Percentiles rank a stretch among this genome's conserved stretches.
Evolutionary conservation across 2,113 vertebrate species (phyloP).

Genomic region (Dasyprocta punctata): DNA sequence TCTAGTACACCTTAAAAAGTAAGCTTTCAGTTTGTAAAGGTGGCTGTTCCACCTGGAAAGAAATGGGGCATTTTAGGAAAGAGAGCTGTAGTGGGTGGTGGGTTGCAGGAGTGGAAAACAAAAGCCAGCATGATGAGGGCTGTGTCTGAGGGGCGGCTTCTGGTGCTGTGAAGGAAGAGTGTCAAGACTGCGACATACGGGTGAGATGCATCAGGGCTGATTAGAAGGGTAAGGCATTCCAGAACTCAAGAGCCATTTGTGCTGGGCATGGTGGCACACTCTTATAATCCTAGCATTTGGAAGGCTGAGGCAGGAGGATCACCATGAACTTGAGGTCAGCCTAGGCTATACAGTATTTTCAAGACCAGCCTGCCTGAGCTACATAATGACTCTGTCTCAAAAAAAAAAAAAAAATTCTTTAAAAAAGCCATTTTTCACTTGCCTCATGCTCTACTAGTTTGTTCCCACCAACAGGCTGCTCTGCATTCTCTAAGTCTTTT

Average conservation of each 20-base stretch:
- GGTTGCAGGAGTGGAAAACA: background rate
- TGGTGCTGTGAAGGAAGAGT: background rate
- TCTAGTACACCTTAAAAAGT: background rate
- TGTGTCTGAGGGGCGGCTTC: background rate
- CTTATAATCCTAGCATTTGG: background rate
- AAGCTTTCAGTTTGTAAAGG: slow-evolving; percentile 11
- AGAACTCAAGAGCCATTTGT: background rate
- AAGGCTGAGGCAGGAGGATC: background rate
- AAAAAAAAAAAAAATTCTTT: background rate
- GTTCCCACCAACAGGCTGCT: slow-evolving; percentile 76
- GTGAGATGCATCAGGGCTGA: background rate
- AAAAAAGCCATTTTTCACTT: slow-evolving; percentile 75
- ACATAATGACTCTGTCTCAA: background rate
- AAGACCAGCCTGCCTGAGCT: background rate
- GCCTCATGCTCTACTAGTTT: slow-evolving; percentile 81
- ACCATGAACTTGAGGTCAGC: background rate
- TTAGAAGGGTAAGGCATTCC: background rate
- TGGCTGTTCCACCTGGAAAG: background rate
- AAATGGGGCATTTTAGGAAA: background rate
- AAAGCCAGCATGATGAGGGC: background rate
- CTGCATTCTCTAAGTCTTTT: slow-evolving; percentile 84
- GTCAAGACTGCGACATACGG: background rate
- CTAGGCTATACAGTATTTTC: background rate
- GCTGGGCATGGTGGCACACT: background rate
- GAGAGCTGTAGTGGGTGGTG: background rate